Conservation (phyloP, 2,888 invertebrate genomes). For the Automeris io region DNA sequence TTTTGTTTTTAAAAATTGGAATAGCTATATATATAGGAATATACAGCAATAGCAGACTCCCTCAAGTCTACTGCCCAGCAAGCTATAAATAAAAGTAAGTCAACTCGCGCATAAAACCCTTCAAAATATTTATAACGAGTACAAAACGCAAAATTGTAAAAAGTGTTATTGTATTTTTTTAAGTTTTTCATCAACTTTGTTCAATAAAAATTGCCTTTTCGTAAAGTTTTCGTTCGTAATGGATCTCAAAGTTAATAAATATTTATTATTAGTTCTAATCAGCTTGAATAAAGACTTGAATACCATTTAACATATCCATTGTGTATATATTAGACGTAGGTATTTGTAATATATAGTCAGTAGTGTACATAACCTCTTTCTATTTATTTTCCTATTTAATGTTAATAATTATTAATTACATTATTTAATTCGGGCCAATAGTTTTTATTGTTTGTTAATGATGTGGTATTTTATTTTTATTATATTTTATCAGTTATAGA, state of each 20-base stretch:
- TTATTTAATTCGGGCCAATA: conserved; percentile 56
- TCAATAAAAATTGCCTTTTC: too few relatives aligned
- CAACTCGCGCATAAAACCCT: too few relatives aligned
- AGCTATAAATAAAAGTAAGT: too few relatives aligned
- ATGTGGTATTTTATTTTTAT: conserved; percentile 53
- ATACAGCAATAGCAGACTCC: too few relatives aligned
- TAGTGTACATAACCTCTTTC: conserved; percentile 57
- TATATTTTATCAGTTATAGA: conserved; percentile 41
- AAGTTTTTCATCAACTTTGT: too few relatives aligned
- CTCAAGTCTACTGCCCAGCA: too few relatives aligned
- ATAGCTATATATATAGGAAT: too few relatives aligned
- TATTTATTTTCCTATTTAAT: conserved; percentile 36
- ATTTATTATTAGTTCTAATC: conserved; percentile 51
- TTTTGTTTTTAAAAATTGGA: too few relatives aligned
- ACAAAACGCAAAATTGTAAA: too few relatives aligned
- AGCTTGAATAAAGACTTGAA: conserved; percentile 67
- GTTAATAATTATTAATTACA: conserved; percentile 23
- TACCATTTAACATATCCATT: conserved; percentile 69
- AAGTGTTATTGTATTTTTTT: too few relatives aligned
- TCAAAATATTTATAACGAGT: too few relatives aligned
- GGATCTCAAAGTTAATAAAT: neutral
- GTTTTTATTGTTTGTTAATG: conserved; percentile 53
- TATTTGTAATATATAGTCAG: conserved; percentile 64
- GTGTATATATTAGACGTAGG: conserved; percentile 67
- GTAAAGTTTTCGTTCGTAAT: conserved; percentile 28